Base-by-base conservation (phyloP, 2,888 invertebrate species). In the Drosophila falleni region DNA sequence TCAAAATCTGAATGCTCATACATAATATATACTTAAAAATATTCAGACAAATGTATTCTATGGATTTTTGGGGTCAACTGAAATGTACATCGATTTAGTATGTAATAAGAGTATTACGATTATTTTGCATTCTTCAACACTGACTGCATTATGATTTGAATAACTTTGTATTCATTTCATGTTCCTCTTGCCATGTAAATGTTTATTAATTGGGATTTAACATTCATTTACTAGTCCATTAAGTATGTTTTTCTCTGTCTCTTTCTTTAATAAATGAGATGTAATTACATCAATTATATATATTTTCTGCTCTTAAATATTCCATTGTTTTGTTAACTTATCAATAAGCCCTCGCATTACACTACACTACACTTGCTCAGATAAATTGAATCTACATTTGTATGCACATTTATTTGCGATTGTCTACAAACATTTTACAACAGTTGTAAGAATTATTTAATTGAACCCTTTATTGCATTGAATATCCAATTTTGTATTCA, bases 21-120 rank as follows among this genome's bases (percentile, higher is more conserved):
- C 69, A 78, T 68, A 80, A 77, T 65, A 39, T 76, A 62, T 37
- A 44, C 53, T 41, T 41, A 35, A 23, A 51, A 13, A 26, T 35
- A 44, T 61, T 23, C 15, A 46, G 11, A 29, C 26, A 23, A n/a
- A 42, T 51, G 23, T 13, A 33, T 11, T 19, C 11, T 42, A n/a
- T 46, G 29, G 49, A 41, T 54, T 39, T 56, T 39, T 56, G 19
- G 29, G 53, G 39, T 64, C 47, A 39, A 42, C 23, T 49, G 15
- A 42, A 49, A 53, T 50, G 19, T 11, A 35, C n/a, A 16, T 63
- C 37, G 29, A 42, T 42, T 16, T n/a, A 16, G 33, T 42, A 46
- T 77, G 53, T 47, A 23, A 23, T 23, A n/a, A 0, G 23, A 23
- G 13, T n/a, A 42, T 19, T 19, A 42, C 11, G 11, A 42, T 16